Conservation (phyloP, 1,140 invertebrate species). For the Anagrus nilaparvatae region DNA sequence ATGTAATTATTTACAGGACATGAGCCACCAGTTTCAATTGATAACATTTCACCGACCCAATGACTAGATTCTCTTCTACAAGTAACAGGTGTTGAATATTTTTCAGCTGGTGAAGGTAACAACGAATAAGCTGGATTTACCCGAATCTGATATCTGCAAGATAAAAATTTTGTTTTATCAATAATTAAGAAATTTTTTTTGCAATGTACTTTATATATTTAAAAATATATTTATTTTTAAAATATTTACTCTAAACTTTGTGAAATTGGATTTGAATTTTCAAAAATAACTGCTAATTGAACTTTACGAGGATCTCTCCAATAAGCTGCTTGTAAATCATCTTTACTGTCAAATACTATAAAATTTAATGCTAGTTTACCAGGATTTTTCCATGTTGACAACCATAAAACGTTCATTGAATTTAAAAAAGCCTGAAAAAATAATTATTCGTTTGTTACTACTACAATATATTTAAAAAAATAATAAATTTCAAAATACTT, state of each 20-base stretch:
- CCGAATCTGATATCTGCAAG: conserved; percentile 55
- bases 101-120: conserved; percentile 51
- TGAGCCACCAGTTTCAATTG: conserved; percentile 54
- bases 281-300: conserved; percentile 59
- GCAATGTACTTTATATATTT: conserved; percentile 1
- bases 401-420: conserved; percentile 50
- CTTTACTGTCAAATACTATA: conserved; percentile 52
- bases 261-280: conserved; percentile 43
- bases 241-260: conserved; percentile 35
- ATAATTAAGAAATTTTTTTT: conserved; percentile 1
- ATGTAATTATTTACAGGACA: conserved; percentile 68
- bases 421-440: conserved; percentile 49
- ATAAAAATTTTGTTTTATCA: conserved; percentile 5
- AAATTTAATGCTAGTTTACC: conserved; percentile 51
- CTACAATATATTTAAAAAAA: not conserved
- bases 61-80: conserved; percentile 53
- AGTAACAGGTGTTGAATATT: conserved; percentile 53
- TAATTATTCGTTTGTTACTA: not conserved
- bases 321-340: conserved; percentile 58
- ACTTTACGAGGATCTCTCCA: conserved; percentile 54
- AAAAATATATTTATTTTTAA: not conserved
- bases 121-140: conserved; percentile 55
- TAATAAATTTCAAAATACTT: not conserved
- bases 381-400: conserved; percentile 41
- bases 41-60: conserved; percentile 50